phyloP scores from a whole-genome alignment of 1,140 invertebrate species.

The Drosophila guanche region DNA sequence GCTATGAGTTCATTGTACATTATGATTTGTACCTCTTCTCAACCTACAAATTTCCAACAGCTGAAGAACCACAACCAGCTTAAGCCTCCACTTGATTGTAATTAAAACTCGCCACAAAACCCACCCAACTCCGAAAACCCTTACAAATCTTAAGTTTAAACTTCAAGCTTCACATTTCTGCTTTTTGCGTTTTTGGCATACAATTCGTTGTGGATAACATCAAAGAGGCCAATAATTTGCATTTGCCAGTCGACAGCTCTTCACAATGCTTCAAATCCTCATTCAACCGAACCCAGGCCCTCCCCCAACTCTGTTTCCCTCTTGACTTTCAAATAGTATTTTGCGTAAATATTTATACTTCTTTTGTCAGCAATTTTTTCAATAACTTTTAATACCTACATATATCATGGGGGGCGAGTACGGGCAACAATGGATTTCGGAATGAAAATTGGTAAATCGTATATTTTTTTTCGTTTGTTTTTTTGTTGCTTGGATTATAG shows the following conservation, averaged over 20 bases:
- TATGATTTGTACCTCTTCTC: too few relatives aligned
- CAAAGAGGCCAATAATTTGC: slow-evolving; percentile 55
- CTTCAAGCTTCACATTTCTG: not conserved
- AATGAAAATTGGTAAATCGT: slow-evolving; percentile 70
- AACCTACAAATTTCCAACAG: too few relatives aligned
- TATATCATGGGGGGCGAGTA: slow-evolving; percentile 54
- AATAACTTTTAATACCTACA: slow-evolving; percentile 80
- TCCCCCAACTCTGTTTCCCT: slow-evolving; percentile 25
- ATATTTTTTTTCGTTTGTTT: slow-evolving; percentile 16
- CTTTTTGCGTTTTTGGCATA: slow-evolving; percentile 1
- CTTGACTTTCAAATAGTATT: slow-evolving; percentile 74
- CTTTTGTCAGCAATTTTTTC: slow-evolving; percentile 83
- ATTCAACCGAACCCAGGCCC: slow-evolving; percentile 6
- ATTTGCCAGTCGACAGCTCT: slow-evolving; percentile 48
- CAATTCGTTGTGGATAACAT: slow-evolving; percentile 28
- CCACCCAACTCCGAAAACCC: slow-evolving; percentile 1
- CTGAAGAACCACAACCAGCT: not conserved
- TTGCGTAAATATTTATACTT: slow-evolving; percentile 81
- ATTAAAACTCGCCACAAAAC: slow-evolving; percentile 24
- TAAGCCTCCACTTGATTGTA: slow-evolving; percentile 9
- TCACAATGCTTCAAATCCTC: slow-evolving; percentile 49
- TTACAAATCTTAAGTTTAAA: slow-evolving; percentile 26
- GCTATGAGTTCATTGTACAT: too few relatives aligned
- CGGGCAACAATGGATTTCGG: slow-evolving; percentile 64
- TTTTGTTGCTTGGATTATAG: slow-evolving; percentile 49